Evolutionary conservation across 2,888 invertebrate genomes (phyloP).

Genomic region (Aricia artaxerxes): DNA sequence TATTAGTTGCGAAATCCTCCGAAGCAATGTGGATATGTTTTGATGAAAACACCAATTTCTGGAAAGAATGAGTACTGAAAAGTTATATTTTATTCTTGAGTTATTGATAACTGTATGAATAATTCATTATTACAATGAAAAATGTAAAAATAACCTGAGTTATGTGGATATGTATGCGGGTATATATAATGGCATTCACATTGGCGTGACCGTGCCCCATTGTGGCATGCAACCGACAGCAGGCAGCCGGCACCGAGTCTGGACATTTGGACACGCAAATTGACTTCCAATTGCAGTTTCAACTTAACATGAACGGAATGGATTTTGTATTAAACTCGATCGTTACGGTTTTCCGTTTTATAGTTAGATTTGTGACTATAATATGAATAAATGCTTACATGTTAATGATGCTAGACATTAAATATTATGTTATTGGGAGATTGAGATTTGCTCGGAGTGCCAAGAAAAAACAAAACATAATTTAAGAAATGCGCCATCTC

Average conservation of each 20-base stretch:
- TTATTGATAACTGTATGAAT: too few relatives aligned
- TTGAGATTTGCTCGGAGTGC: too few relatives aligned
- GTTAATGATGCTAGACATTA: too few relatives aligned
- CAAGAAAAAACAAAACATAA: too few relatives aligned
- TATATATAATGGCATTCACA: not conserved
- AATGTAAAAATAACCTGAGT: not conserved
- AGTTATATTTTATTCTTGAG: too few relatives aligned
- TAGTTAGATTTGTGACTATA: not conserved
- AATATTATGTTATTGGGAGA: too few relatives aligned
- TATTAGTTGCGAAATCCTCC: too few relatives aligned
- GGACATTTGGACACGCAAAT: constrained; percentile 26
- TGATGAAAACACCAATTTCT: too few relatives aligned
- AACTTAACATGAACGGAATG: not conserved
- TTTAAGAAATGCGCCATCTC: too few relatives aligned
- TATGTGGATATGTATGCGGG: not conserved
- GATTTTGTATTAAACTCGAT: constrained; percentile 16
- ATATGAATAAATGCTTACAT: too few relatives aligned
- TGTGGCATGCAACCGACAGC: not conserved
- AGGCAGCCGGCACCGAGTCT: constrained; percentile 7
- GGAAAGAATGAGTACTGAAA: too few relatives aligned
- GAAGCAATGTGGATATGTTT: too few relatives aligned
- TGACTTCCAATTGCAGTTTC: constrained; percentile 30
- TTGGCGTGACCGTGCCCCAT: not conserved
- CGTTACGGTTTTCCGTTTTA: not conserved
- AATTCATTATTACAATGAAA: not conserved